Evolutionary conservation across 2,797 vertebrate species (phyloP).

Genomic region (Petrocephalus schoutedeni): DNA sequence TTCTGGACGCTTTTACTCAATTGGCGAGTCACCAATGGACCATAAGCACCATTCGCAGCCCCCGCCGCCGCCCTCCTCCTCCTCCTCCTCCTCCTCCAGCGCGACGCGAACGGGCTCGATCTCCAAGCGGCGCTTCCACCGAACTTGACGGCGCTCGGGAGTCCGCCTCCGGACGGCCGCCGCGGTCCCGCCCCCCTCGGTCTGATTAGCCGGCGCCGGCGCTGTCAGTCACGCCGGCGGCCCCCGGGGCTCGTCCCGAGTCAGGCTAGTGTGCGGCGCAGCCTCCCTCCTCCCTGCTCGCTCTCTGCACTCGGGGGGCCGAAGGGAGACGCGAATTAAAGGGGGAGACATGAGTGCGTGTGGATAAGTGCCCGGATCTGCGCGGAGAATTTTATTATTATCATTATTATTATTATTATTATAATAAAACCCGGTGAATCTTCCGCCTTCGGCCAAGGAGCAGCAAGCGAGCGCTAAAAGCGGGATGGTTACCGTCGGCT

Average conservation of each 20-base stretch:
- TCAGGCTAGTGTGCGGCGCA: conserved; percentile 28
- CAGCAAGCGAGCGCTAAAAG: not conserved
- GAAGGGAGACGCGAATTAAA: conserved; percentile 30
- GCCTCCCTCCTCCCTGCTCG: conserved; percentile 15
- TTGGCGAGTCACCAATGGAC: not conserved
- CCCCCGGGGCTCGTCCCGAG: conserved; percentile 17
- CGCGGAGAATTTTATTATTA: not conserved
- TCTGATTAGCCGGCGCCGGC: conserved; percentile 1
- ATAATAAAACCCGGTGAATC: not conserved
- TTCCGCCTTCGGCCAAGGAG: not conserved
- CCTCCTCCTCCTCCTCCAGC: not conserved
- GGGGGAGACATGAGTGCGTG: conserved; percentile 1
- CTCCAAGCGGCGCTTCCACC: conserved; percentile 26
- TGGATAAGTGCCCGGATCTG: not conserved
- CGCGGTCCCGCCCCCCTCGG: conserved; percentile 25
- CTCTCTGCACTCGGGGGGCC: conserved; percentile 9
- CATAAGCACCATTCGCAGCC: not conserved
- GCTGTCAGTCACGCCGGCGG: conserved; percentile 32
- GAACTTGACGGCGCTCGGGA: conserved; percentile 31
- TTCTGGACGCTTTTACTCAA: not conserved
- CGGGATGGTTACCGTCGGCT: not conserved
- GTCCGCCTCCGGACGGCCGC: conserved; percentile 26
- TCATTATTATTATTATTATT: too few species aligned
- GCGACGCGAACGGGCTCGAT: conserved; percentile 18
- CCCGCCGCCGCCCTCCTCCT: not conserved